These are phyloP conservation scores for Gobionotothen gibberifrons DNA, from an alignment of 2,797 vertebrate species.

Conservation along the genomic window DNA sequence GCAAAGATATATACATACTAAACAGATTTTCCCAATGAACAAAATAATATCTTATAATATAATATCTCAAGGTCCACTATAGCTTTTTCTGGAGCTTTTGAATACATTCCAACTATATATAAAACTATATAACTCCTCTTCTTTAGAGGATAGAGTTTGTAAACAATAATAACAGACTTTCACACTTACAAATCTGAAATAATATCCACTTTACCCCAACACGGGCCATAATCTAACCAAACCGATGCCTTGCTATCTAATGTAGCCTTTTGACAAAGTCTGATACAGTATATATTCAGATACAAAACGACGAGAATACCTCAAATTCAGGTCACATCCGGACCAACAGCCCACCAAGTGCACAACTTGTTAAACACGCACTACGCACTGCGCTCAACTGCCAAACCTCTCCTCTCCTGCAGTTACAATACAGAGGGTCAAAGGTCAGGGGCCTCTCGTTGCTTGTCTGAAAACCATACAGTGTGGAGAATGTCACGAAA, in stretches of 20 bases:
- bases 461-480: slow-evolving; percentile 17
- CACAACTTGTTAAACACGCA: slow-evolving; percentile 12
- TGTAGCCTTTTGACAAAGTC: neutral
- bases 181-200: neutral
- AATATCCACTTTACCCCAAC: neutral
- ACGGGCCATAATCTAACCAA: neutral
- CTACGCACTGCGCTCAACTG: slow-evolving; percentile 30
- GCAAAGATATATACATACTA: neutral
- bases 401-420: slow-evolving; percentile 42
- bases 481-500: slow-evolving; percentile 14
- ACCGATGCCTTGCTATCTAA: neutral
- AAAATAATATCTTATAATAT: neutral
- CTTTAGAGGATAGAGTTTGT: neutral
- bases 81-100: neutral
- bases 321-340: slow-evolving; percentile 17
- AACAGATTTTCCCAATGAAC: neutral
- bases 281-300: too few relatives aligned
- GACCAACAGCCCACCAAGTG: neutral
- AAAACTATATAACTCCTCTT: too few relatives aligned
- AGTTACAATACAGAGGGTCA: slow-evolving; percentile 51
- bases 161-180: neutral
- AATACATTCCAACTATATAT: neutral
- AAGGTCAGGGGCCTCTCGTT: slow-evolving; percentile 57
- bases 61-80: neutral
- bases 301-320: neutral